phyloP scores from a whole-genome alignment of 2,797 vertebrate species.

The Adelosebastes latens region DNA sequence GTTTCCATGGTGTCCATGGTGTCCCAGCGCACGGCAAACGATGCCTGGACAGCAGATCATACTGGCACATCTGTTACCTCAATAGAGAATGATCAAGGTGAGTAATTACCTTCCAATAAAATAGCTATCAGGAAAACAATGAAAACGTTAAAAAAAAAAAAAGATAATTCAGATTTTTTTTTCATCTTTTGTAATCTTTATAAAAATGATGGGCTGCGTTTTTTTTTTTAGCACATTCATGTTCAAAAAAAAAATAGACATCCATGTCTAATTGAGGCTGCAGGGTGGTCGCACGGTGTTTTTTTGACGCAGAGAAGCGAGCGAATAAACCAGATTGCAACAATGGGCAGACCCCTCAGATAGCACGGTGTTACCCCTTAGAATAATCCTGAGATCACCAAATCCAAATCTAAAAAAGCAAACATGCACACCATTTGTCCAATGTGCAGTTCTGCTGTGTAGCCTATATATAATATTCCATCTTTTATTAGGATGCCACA shows the following conservation, averaged over 20 bases:
- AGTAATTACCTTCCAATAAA: constrained; percentile 38
- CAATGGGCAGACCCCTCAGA: constrained; percentile 61
- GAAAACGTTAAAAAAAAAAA: not conserved
- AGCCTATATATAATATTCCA: constrained; percentile 2
- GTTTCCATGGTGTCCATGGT: constrained; percentile 78
- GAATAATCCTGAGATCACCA: not conserved
- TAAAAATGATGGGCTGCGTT: not conserved
- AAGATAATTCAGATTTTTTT: too few species aligned
- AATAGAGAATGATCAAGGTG: constrained; percentile 78
- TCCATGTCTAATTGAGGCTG: not conserved
- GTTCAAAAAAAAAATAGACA: not conserved
- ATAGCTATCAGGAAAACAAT: not conserved
- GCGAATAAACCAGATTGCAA: constrained; percentile 61
- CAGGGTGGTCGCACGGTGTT: constrained; percentile 23
- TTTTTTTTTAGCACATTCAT: not conserved
- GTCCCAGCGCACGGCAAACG: constrained; percentile 70
- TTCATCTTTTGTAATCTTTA: not conserved
- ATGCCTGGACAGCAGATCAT: constrained; percentile 73
- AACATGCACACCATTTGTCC: not conserved
- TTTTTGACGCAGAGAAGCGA: constrained; percentile 76
- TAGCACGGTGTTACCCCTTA: not conserved
- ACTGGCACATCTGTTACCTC: constrained; percentile 62
- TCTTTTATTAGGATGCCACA: constrained; percentile 46
- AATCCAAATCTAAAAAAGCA: not conserved
- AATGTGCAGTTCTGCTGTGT: not conserved